Base-by-base conservation (phyloP, 1,140 invertebrate species). In the Drosophila takahashii region DNA sequence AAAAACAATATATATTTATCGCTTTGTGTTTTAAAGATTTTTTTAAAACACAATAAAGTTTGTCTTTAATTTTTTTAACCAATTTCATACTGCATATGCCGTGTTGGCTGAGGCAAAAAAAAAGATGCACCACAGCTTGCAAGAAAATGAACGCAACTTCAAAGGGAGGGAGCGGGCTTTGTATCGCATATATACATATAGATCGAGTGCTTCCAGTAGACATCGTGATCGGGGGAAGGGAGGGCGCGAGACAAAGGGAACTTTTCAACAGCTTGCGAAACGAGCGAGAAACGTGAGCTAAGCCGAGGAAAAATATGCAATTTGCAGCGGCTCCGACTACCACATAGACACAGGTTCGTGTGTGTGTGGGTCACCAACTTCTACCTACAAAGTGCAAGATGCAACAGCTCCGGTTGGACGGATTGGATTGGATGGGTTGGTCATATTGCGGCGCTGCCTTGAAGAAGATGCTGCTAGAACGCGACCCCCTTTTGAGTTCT, bases 211-310 rank as follows among this genome's bases (percentile, higher is more conserved):
- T 34, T 26, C 26, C 18, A 16, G 10, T 18, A 51, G 47, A 52
- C 26, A 47, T 26, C 9, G 37, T 0, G 1, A 10, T 18, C 16
- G 7, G 8, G 18, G 6, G 22, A 16, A 44, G 26, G 16, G 34
- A 32, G n/a, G 39, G 37, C 10, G 45, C 32, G 44, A 66, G 59
- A 79, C 78, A 81, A 80, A 76, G 60, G 53, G 75, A 81, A 79
- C 77, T 79, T 79, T 79, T 69, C 37, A 79, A 79, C 54, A 79
- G 57, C 77, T 80, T 76, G 64, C 64, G 64, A 80, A 81, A 81
- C 61, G 56, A 77, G 71, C 69, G 57, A 81, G 78, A 81, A 81
- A 81, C 67, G 73, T 81, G 73, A 81, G 73, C 48, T 73, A 62
- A 77, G 78, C 74, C 37, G 36, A 77, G 32, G 48, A 77, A 71